These are phyloP conservation scores for Pachycephus smyrnensis DNA, from an alignment of 2,888 invertebrate genomes.

Conservation along the genomic window DNA sequence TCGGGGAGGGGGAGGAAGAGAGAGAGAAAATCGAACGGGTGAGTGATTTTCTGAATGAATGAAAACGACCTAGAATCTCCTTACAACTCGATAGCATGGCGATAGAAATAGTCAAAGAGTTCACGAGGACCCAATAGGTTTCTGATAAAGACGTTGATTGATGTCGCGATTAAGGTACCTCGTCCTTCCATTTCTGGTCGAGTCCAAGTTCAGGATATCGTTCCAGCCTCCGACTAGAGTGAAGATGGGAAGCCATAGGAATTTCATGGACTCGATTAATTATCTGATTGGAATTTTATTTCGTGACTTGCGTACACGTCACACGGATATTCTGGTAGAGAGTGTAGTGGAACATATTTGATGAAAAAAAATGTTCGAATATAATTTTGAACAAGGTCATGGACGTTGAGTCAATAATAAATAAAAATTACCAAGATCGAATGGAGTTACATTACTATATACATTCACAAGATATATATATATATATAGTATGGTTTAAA, in stretches of 20 bases:
- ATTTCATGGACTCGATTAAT: neutral
- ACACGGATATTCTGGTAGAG: neutral
- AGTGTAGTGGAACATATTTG: no score
- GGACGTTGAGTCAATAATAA: no score
- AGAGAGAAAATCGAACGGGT: neutral
- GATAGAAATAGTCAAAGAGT: neutral
- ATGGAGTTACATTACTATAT: no score
- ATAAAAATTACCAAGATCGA: no score
- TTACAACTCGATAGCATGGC: neutral
- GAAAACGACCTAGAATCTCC: neutral
- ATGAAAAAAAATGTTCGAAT: no score
- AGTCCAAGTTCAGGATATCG: neutral
- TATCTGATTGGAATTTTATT: neutral
- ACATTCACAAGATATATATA: no score
- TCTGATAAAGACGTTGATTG: slow-evolving; percentile 41
- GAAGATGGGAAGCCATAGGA: neutral
- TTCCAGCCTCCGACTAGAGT: neutral
- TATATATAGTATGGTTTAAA: no score
- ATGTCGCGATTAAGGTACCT: slow-evolving; percentile 12
- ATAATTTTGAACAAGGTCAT: no score
- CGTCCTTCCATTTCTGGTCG: neutral
- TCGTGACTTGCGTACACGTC: neutral
- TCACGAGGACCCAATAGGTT: slow-evolving; percentile 15
- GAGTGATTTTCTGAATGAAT: neutral
- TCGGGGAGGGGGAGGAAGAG: neutral